Percentiles rank a stretch among this genome's conserved stretches.
These are phyloP conservation scores for Eupeodes latifasciatus DNA, from an alignment of 2,888 invertebrate genomes.

Conservation along the genomic window DNA sequence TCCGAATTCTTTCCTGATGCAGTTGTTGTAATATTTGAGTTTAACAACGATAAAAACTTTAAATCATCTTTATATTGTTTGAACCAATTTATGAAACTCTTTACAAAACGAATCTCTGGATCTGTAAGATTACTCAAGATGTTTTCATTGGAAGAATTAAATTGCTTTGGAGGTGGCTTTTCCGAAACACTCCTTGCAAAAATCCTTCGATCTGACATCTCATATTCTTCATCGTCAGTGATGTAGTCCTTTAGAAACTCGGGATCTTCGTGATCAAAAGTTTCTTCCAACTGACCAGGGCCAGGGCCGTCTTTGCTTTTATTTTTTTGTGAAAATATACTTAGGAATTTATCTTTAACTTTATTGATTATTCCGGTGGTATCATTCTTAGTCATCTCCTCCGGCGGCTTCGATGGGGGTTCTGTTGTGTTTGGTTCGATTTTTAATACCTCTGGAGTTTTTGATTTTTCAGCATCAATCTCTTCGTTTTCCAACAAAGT, in stretches of 20 bases:
- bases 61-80: constrained; percentile 34
- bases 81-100: constrained; percentile 65
- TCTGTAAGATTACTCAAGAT: constrained; percentile 44
- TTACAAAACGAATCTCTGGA: constrained; percentile 49
- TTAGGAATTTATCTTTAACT: constrained; percentile 76
- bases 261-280: constrained; percentile 4
- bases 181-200: constrained; percentile 45
- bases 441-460: neutral
- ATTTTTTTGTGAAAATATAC: constrained; percentile 71
- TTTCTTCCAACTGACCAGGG: neutral
- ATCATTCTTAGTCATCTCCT: constrained; percentile 31
- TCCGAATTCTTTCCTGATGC: neutral
- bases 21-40: neutral
- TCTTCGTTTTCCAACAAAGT: neutral
- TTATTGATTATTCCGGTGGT: constrained; percentile 64
- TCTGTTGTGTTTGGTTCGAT: neutral
- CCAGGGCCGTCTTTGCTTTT: neutral
- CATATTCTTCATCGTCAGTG: constrained; percentile 44
- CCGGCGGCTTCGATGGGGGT: too few relatives aligned
- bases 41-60: neutral
- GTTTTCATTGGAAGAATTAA: neutral
- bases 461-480: neutral
- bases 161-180: neutral
- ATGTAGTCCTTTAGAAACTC: constrained; percentile 31
- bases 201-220: constrained; percentile 22